Percentiles rank a stretch among this genome's conserved stretches.
phyloP scores from a whole-genome alignment of 64 coral and sea anemone species.

The Montipora capricornis region DNA sequence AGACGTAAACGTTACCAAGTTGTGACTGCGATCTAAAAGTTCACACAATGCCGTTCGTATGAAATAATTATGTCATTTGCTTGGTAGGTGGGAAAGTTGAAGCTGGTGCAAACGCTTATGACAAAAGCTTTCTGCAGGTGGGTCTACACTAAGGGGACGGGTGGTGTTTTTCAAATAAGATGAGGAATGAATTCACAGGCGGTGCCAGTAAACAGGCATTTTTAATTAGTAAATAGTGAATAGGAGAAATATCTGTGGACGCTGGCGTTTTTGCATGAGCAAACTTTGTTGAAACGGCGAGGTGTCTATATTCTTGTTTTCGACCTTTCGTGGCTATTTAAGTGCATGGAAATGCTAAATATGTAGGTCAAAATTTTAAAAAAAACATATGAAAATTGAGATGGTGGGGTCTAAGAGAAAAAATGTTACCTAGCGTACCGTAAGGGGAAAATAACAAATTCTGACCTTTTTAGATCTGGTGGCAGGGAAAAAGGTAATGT shows the following conservation, averaged over 20 bases:
- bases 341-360: too few species aligned
- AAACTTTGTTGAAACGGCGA: neutral
- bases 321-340: neutral
- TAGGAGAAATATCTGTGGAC: too few species aligned
- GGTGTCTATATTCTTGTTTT: neutral
- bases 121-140: neutral
- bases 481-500: too few species aligned
- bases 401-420: too few species aligned
- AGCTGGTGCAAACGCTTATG: neutral
- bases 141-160: neutral
- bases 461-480: too few species aligned
- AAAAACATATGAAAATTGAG: too few species aligned
- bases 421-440: too few species aligned
- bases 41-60: neutral
- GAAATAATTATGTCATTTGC: conserved; percentile 41
- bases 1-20: neutral
- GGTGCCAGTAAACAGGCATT: too few species aligned
- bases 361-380: too few species aligned
- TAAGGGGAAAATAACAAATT: too few species aligned
- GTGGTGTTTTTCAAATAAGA: neutral
- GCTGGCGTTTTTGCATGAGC: neutral
- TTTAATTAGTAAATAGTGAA: too few species aligned
- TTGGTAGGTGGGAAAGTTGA: neutral
- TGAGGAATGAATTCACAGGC: too few species aligned
- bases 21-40: neutral